phyloP scores from a whole-genome alignment of 1,140 invertebrate species.

The Paracyclopina nana region DNA sequence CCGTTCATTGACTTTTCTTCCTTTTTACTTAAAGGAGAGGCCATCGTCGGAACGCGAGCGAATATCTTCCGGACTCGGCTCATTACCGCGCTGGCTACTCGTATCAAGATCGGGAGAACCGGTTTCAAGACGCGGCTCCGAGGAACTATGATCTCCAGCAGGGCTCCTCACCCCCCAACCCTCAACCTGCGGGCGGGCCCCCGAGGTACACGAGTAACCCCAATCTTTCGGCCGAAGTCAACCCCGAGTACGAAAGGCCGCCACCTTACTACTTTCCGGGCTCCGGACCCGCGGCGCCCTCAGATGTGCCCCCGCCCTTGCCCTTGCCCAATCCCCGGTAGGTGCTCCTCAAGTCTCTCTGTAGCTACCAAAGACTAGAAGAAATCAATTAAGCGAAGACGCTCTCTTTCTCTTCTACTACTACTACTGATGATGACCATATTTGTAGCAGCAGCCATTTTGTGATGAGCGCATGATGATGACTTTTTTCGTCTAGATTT shows the following conservation, averaged over 20 bases:
- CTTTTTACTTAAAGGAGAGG: neutral
- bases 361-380: too few species aligned
- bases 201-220: constrained; percentile 14
- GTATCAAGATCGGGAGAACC: constrained; percentile 1
- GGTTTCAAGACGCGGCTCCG: constrained; percentile 13
- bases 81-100: constrained; percentile 6
- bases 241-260: constrained; percentile 11
- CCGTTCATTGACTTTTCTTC: too few species aligned
- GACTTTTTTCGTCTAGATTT: too few species aligned
- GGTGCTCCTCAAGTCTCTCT: too few species aligned
- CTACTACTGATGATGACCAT: too few species aligned
- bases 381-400: too few species aligned
- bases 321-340: neutral
- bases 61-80: neutral
- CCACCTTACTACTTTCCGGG: constrained; percentile 16
- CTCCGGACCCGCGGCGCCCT: neutral
- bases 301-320: neutral
- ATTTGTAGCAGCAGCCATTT: too few species aligned
- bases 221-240: neutral
- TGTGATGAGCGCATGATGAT: too few species aligned
- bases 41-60: constrained; percentile 6
- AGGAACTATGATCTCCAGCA: neutral
- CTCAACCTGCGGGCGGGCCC: neutral
- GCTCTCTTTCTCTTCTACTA: too few species aligned
- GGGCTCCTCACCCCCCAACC: neutral